Evolutionary conservation across 2,113 vertebrate genomes (phyloP).

Genomic region (Nothobranchius kuhntae): DNA sequence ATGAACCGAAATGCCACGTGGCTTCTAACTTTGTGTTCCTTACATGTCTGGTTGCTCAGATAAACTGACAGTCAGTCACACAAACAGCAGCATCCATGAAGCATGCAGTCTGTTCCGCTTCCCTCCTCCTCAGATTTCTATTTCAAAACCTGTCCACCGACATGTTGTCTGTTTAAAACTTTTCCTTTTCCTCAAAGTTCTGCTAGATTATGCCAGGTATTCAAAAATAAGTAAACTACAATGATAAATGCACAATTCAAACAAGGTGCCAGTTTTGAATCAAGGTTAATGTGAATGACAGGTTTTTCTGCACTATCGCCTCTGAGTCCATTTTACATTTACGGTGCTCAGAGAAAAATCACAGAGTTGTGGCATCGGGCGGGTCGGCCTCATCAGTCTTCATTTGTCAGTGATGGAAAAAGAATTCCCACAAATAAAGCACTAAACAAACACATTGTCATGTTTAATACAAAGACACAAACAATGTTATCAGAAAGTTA

Average conservation of each 20-base stretch:
- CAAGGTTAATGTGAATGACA: too few relatives aligned
- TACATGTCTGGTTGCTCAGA: background rate
- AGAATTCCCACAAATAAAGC: background rate
- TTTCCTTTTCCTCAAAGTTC: background rate
- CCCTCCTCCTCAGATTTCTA: too few relatives aligned
- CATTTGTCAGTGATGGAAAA: background rate
- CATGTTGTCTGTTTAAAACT: background rate
- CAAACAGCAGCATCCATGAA: background rate
- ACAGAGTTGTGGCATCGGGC: background rate
- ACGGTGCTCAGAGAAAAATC: background rate
- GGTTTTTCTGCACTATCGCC: too few relatives aligned
- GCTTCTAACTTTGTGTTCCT: too few relatives aligned
- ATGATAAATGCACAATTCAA: background rate
- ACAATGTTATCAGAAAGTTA: too few relatives aligned
- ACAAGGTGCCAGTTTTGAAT: background rate
- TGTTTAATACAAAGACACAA: too few relatives aligned
- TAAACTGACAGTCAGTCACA: background rate
- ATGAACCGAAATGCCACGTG: too few relatives aligned
- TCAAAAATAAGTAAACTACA: background rate
- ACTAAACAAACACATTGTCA: too few relatives aligned
- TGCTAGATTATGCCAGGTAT: background rate
- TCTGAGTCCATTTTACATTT: background rate
- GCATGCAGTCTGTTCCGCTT: background rate
- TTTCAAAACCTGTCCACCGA: background rate
- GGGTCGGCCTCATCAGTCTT: background rate